Evolutionary conservation across 2,797 vertebrate species (phyloP), one percentile per base, ranked within the genome.

Genomic region (Parotocinclus haroldoi): DNA sequence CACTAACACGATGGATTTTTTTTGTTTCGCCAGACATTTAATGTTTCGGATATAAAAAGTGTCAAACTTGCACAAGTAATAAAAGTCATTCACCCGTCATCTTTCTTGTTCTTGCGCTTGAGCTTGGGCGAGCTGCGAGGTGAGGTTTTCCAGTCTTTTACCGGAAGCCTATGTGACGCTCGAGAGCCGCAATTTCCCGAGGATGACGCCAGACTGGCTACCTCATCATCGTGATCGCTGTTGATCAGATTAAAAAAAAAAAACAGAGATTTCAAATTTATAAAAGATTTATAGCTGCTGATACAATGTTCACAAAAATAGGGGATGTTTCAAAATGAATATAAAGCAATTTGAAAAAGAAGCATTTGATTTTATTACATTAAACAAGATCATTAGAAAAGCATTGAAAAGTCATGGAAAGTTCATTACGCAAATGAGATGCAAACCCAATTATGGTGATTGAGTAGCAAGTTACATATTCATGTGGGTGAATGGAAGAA

Each of bases 171-270:
- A 79, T 96, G 93, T 7, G 91, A 86, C 0, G 93, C 82, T 5
- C 95, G 95, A 80, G 89, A 75, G 59, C 90, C 91, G 74, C 93
- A 95, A 68, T 92, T 93, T 61, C 91, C 92, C 1, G 94, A 90
- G 0, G 93, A 90, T 10, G 93, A 92, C n/a, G 92, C 94, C 73
- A 96, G 89, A 72, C 92, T 94, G 39, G 93, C 90, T 50, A 96
- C 91, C 81, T 98, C 96, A 58, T 98, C 95, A 44, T 99, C 95
- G 0, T 96, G 95, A 81, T 98, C 96, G 76, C 96, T 99, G 72
- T 10, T 63, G 68, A 44, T 53, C 39, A 60, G 8, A 58, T 1
- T 9, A 8, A 3, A 1, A 46, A 7, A 3, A 48, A 48, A 48
- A 48, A 2, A 48, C 42, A 44, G 12, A 9, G 11, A 1, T 1